phyloP scores from a whole-genome alignment of 2,888 invertebrate genomes.

The Sicus ferrugineus region DNA sequence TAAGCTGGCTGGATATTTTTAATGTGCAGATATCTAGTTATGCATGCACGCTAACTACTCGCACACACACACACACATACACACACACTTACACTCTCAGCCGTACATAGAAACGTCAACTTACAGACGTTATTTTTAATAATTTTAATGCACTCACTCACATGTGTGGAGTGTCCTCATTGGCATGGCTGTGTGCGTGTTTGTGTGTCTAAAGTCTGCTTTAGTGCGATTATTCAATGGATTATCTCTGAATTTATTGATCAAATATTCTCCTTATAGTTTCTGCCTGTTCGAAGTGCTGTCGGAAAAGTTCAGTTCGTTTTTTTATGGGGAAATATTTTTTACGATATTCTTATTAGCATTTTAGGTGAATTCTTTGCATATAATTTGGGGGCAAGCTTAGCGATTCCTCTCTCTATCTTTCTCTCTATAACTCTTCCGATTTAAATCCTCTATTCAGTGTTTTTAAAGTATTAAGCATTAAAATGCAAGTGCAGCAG shows the following conservation, averaged over 20 bases:
- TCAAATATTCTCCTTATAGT: slow-evolving; percentile 13
- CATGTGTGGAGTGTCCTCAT: background rate
- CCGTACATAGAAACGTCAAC: slow-evolving; percentile 14
- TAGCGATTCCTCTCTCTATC: no score
- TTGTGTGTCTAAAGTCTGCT: background rate
- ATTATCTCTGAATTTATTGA: slow-evolving; percentile 27
- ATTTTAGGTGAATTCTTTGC: no score
- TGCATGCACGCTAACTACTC: background rate
- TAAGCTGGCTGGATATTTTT: slow-evolving; percentile 6
- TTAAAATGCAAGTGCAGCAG: background rate
- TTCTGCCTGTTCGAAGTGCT: background rate
- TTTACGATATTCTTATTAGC: no score
- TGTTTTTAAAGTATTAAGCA: background rate
- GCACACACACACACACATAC: background rate
- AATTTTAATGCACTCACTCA: background rate
- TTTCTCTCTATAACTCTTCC: no score
- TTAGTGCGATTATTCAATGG: slow-evolving; percentile 20
- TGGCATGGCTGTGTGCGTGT: background rate
- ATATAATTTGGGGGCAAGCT: no score
- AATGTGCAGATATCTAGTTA: slow-evolving; percentile 10
- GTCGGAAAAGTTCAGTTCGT: background rate
- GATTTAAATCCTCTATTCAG: background rate
- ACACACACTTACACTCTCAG: background rate
- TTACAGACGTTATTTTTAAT: slow-evolving; percentile 2
- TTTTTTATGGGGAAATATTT: background rate